Evolutionary conservation across 2,797 vertebrate species (phyloP), one percentile per base, ranked within the genome.

Genomic region (Capromys pilorides): DNA sequence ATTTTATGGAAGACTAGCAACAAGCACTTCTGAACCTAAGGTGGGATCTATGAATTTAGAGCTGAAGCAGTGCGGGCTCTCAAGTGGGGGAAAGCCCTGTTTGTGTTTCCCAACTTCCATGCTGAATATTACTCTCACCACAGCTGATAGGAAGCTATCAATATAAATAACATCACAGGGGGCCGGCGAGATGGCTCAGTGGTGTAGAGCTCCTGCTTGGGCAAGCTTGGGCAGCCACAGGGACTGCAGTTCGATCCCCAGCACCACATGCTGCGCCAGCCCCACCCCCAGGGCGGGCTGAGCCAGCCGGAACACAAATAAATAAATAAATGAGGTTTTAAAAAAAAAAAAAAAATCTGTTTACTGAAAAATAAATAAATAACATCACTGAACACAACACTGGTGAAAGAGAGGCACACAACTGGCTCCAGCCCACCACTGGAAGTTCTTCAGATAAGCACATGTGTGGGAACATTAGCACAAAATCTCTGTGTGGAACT

Each of bases 401-500:
- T 90, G 39, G 73, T 28, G 49, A 77, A 78, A 80, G 41, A 94
- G 41, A 88, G 18, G 13, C 26, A 6, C 39, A 67, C 13, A 24
- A 24, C 5, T 13, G 4, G 57, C 66, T 82, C 67, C 39, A 59
- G n/a, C 33, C 62, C 19, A n/a, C 28, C 33, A 22, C 33, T 39
- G 59, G 57, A 73, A 67, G 31, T 19, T 92, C 79, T 82, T 88
- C n/a, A 89, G 78, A 73, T 22, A 59, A 93, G 45, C 8, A 54
- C 12, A 11, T 0, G 11, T 7, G 31, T 69, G 57, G 75, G 62
- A 59, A 92, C 71, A 82, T 12, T 57, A 26, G 67, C 71, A 51
- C 12, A 8, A 61, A 51, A 75, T 36, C 18, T 51, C 41, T 19
- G 16, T 62, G 71, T 69, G 54, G 33, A 69, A 71, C 98, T 98